Base-by-base conservation (phyloP, 1,140 invertebrate genomes). In the Drosophila watanabei region DNA sequence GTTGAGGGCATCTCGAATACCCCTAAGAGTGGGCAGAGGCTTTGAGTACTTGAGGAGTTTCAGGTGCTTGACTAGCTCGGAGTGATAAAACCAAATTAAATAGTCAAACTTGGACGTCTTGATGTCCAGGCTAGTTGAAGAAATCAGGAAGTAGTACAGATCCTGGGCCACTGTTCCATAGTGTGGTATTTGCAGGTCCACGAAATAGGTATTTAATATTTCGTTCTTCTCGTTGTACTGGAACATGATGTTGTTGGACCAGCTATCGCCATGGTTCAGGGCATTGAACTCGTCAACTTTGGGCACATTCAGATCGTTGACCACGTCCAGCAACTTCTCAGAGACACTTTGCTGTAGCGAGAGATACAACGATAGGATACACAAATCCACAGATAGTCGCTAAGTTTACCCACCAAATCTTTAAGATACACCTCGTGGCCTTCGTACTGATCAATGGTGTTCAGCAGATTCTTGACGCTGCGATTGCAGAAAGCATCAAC, bases 211-310 rank as follows among this genome's bases (percentile, higher is more conserved):
- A n/a, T 90, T 75, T n/a, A 63, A 57, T 43, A 92, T 93, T 3
- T 92, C 93, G 2, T 80, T 58, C 1, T 51, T 65, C 0, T 73
- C 70, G 68, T 94, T 92, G 71, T 96, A 95, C 30, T 93, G 93
- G 83, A 96, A 96, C 76, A 96, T 85, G 84, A 96, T 95, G 75
- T 96, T 94, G 58, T 93, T 92, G 1, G 75, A 62, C 92, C 89
- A 93, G n/a, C 93, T 93, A 82, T 96, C 96, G 4, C 95, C 95
- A 49, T 96, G 96, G 79, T 94, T 95, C 13, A 96, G 86, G 1
- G 95, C 95, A 75, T 94, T 94, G 65, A 95, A 95, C n/a, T 94
- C 94, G 16, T 94, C 93, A 0, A 91, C 63, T 35, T 94, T 75
- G 0, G 57, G 51, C 4, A 32, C 13, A 14, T 56, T 69, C 28